Evolutionary conservation across 2,113 vertebrate genomes (phyloP).

Genomic region (Cettia cetti): DNA sequence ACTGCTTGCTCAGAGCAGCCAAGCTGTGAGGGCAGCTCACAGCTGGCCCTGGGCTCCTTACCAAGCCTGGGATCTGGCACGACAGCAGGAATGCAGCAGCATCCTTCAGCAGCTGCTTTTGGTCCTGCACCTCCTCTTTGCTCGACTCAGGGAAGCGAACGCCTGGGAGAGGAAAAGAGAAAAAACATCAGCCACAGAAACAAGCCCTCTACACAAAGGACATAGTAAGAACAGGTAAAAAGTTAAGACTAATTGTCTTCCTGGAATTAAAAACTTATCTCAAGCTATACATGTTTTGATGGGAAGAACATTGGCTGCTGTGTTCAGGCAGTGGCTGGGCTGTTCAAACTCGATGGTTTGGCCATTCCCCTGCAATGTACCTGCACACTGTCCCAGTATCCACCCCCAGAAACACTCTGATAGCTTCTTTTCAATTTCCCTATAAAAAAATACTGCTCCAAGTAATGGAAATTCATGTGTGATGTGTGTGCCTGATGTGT

Average conservation of each 20-base stretch:
- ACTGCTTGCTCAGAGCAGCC: background rate
- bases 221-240: background rate
- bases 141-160: slow-evolving; percentile 90
- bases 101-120: slow-evolving; percentile 96
- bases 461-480: background rate
- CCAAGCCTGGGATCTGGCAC: slow-evolving; percentile 94
- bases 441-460: background rate
- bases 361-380: background rate
- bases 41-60: slow-evolving; percentile 60
- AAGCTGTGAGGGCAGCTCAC: background rate
- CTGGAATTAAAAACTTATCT: background rate
- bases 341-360: background rate
- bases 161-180: slow-evolving; percentile 66
- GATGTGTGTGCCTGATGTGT: background rate
- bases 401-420: background rate
- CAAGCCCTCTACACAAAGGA: background rate
- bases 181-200: background rate
- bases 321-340: background rate
- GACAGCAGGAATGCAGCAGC: slow-evolving; percentile 90
- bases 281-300: no score
- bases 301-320: background rate
- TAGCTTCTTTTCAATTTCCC: background rate
- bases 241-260: background rate
- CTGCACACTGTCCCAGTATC: background rate
- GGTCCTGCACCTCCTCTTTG: slow-evolving; percentile 88